Evolutionary conservation across 2,888 invertebrate genomes (phyloP).

Genomic region (Leucoma salicis): DNA sequence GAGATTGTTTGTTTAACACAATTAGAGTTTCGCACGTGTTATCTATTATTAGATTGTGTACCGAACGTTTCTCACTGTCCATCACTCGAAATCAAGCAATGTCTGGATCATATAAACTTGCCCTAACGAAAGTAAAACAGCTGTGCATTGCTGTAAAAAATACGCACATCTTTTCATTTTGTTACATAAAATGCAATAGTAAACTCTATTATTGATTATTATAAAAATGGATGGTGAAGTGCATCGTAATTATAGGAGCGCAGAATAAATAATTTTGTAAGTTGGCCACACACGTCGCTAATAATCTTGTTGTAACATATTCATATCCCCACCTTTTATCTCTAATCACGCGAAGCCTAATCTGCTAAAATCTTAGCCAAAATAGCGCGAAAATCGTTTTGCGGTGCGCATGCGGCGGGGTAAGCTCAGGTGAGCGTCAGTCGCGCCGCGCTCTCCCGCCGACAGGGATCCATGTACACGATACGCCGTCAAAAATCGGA

Average conservation of each 20-base stretch:
- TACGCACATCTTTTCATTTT: slow-evolving; percentile 28
- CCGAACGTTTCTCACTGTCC: slow-evolving; percentile 63
- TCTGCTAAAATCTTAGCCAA: slow-evolving; percentile 79
- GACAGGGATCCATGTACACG: slow-evolving; percentile 72
- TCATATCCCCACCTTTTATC: slow-evolving; percentile 56
- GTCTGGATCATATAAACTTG: slow-evolving; percentile 61
- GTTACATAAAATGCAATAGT: slow-evolving; percentile 21
- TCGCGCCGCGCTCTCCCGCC: slow-evolving; percentile 75
- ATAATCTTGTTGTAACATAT: slow-evolving; percentile 38
- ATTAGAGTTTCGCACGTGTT: slow-evolving; percentile 74
- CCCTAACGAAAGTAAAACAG: slow-evolving; percentile 47
- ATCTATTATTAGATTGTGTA: slow-evolving; percentile 65
- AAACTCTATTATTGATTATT: slow-evolving; percentile 22
- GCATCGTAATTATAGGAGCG: slow-evolving; percentile 55
- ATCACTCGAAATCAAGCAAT: slow-evolving; percentile 64
- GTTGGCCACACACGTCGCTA: slow-evolving; percentile 64
- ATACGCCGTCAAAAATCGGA: slow-evolving; percentile 69
- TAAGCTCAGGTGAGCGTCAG: slow-evolving; percentile 73
- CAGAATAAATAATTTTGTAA: slow-evolving; percentile 57
- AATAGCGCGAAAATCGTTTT: slow-evolving; percentile 81
- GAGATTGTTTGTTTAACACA: slow-evolving; percentile 75
- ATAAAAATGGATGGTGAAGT: slow-evolving; percentile 55
- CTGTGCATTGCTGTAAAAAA: slow-evolving; percentile 34
- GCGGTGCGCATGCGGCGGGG: slow-evolving; percentile 71
- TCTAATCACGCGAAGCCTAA: slow-evolving; percentile 76